These are phyloP conservation scores for Camelus bactrianus DNA, from an alignment of 2,113 vertebrate genomes.

Conservation along the genomic window DNA sequence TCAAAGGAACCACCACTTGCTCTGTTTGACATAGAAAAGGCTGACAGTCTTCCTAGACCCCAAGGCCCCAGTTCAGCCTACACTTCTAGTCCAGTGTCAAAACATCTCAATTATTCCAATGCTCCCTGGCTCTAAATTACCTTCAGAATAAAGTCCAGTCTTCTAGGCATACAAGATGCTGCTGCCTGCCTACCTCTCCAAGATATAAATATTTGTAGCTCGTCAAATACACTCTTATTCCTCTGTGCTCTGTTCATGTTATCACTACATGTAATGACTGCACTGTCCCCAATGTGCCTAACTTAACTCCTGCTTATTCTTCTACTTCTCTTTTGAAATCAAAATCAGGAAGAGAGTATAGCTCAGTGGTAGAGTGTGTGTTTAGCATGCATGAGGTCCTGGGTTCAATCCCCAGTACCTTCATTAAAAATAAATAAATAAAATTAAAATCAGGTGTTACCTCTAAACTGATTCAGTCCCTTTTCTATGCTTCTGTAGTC, in stretches of 20 bases:
- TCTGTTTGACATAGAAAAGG: not conserved
- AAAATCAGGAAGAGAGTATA: not conserved
- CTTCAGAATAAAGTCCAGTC: not conserved
- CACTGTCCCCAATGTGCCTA: not conserved
- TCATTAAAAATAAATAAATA: not conserved
- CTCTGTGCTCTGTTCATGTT: not conserved
- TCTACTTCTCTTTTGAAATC: not conserved
- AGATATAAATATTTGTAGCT: not conserved
- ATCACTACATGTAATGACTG: not conserved
- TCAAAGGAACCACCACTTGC: not conserved
- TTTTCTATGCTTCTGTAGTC: not conserved
- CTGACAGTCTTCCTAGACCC: not conserved
- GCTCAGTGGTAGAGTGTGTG: too few species aligned
- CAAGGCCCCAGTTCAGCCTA: not conserved
- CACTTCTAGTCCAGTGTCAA: not conserved
- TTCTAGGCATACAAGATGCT: not conserved
- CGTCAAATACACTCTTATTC: not conserved
- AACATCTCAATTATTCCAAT: not conserved
- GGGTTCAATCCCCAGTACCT: too few species aligned
- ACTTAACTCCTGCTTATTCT: not conserved
- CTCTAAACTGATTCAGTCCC: not conserved
- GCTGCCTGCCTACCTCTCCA: not conserved
- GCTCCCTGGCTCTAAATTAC: not conserved
- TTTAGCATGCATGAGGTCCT: too few species aligned
- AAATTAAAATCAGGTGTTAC: not conserved